Conservation (phyloP, 1,140 invertebrate species). For the Homalodisca vitripennis region DNA sequence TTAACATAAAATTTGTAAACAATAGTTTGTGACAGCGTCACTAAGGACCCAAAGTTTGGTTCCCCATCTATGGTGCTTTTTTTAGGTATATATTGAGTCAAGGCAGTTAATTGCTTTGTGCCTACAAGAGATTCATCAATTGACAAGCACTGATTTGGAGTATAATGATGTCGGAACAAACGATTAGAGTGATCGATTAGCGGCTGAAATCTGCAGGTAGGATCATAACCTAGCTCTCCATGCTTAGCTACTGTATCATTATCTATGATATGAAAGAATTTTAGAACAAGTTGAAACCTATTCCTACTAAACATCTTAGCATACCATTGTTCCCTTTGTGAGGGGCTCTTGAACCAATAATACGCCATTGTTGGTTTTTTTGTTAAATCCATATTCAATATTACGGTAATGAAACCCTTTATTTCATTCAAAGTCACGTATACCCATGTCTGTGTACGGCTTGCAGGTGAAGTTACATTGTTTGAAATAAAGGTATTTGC, state of each 20-base stretch:
- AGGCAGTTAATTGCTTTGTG: constrained; percentile 35
- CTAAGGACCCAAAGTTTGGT: constrained; percentile 39
- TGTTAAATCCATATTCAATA: too few species aligned
- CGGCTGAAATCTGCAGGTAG: constrained; percentile 40
- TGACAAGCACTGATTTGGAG: constrained; percentile 40
- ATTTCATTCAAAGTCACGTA: background rate
- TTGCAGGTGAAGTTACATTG: background rate
- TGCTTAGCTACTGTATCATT: constrained; percentile 34
- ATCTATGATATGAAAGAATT: constrained; percentile 35
- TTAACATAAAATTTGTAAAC: constrained; percentile 38
- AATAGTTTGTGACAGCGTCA: constrained; percentile 36
- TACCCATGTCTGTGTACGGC: background rate
- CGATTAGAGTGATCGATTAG: constrained; percentile 42
- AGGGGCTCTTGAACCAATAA: background rate
- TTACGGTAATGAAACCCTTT: background rate
- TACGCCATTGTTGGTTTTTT: background rate
- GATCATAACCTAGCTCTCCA: constrained; percentile 39
- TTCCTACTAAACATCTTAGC: constrained; percentile 4
- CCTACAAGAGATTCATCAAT: constrained; percentile 41
- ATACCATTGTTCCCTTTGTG: background rate
- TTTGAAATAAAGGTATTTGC: background rate
- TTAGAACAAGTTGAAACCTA: constrained; percentile 19
- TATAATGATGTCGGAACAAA: constrained; percentile 40
- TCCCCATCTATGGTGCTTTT: constrained; percentile 39
- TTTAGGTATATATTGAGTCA: constrained; percentile 43